Conservation (phyloP, 2,113 vertebrate genomes). For the Mormyrus lacerda region DNA sequence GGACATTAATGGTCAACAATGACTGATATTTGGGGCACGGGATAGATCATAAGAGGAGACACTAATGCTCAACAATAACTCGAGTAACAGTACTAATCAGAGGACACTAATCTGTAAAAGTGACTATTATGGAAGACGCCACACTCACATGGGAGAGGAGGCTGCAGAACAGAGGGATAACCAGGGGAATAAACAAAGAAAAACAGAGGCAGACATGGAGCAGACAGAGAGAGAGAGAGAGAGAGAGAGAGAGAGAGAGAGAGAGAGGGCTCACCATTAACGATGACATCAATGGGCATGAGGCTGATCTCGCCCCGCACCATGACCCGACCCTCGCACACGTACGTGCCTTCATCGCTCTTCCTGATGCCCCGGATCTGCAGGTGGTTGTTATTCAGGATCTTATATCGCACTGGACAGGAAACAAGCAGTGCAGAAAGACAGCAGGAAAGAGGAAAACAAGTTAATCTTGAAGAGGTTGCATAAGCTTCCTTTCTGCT, state of each 20-base stretch:
- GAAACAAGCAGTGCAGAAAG: neutral
- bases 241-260: neutral
- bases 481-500: neutral
- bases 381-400: slow-evolving; percentile 90
- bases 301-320: slow-evolving; percentile 91
- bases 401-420: slow-evolving; percentile 76
- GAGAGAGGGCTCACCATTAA: slow-evolving; percentile 77
- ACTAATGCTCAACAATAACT: neutral
- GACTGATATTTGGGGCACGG: neutral
- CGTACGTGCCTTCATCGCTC: slow-evolving; percentile 85
- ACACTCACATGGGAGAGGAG: neutral
- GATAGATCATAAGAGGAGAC: neutral
- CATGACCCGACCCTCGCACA: slow-evolving; percentile 88
- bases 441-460: neutral
- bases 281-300: slow-evolving; percentile 85
- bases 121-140: neutral
- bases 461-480: neutral
- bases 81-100: neutral
- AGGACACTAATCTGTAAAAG: neutral
- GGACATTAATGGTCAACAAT: neutral
- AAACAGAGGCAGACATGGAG: neutral
- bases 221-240: neutral
- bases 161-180: neutral
- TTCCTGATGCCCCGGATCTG: slow-evolving; percentile 93
- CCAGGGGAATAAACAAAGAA: neutral